Conservation (phyloP, 1,140 invertebrate genomes). For the Andrena cerasifolii region DNA sequence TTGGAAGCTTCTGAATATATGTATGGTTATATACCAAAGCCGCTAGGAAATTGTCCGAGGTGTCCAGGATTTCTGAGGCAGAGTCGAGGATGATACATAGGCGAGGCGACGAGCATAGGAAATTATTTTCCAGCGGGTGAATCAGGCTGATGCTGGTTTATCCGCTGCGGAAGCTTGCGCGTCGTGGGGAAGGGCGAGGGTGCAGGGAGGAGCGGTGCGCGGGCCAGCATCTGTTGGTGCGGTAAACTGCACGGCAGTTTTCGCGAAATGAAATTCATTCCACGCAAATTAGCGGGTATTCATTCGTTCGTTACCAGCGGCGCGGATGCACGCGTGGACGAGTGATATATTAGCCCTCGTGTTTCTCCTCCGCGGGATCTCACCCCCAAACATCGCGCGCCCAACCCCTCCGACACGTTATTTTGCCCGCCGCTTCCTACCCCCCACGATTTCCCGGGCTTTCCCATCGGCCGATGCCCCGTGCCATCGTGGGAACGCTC, state of each 20-base stretch:
- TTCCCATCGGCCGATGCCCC: slow-evolving; percentile 36
- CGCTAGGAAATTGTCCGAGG: no score
- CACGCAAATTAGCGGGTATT: slow-evolving; percentile 58
- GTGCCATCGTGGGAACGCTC: slow-evolving; percentile 39
- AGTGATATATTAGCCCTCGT: slow-evolving; percentile 46
- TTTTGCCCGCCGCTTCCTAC: slow-evolving; percentile 11
- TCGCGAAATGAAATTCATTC: slow-evolving; percentile 61
- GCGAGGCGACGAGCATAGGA: no score
- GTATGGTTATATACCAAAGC: no score
- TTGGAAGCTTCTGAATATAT: no score
- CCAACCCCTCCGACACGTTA: neutral
- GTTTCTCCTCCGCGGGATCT: neutral
- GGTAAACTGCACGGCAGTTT: slow-evolving; percentile 53
- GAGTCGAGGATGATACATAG: no score
- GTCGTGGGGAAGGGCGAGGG: no score
- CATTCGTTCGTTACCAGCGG: slow-evolving; percentile 38
- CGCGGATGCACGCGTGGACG: slow-evolving; percentile 26
- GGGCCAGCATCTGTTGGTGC: slow-evolving; percentile 12
- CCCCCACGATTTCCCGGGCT: slow-evolving; percentile 44
- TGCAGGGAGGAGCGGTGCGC: neutral
- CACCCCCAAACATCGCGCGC: neutral
- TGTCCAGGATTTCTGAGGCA: no score
- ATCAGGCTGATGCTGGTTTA: no score
- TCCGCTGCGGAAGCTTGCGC: no score
- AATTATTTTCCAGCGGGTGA: no score